Evolutionary conservation across 2,797 vertebrate genomes (phyloP).

Genomic region (Vultur gryphus): DNA sequence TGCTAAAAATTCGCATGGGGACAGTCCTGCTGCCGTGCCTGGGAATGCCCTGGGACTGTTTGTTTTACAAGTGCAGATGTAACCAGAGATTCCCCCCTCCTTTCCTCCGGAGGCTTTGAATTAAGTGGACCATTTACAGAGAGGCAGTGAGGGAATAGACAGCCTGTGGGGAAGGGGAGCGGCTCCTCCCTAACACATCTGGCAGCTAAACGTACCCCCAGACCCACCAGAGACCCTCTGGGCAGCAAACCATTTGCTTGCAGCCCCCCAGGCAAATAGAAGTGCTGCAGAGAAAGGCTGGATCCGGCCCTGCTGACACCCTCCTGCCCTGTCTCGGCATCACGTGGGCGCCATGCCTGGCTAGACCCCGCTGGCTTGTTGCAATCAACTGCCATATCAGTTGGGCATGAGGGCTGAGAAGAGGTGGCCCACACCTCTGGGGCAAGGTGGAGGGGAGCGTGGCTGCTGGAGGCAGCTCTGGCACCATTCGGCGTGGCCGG

Average conservation of each 20-base stretch:
- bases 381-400: fast-evolving
- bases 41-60: slow-evolving; percentile 10
- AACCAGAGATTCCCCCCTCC: not conserved
- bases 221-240: not conserved
- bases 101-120: not conserved
- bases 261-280: not conserved
- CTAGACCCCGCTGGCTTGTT: not conserved
- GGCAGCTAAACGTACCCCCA: not conserved
- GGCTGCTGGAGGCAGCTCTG: not conserved
- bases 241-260: not conserved
- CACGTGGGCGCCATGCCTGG: not conserved
- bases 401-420: not conserved
- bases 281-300: not conserved
- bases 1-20: not conserved
- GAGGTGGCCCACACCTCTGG: not conserved
- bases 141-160: not conserved
- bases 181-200: not conserved
- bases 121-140: not conserved
- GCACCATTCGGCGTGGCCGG: not conserved
- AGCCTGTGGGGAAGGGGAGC: not conserved
- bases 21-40: not conserved
- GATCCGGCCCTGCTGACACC: not conserved
- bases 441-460: not conserved
- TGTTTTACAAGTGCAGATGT: not conserved
- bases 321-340: not conserved